These are phyloP conservation scores for Luperina testacea DNA, from an alignment of 2,888 invertebrate species.

Conservation along the genomic window DNA sequence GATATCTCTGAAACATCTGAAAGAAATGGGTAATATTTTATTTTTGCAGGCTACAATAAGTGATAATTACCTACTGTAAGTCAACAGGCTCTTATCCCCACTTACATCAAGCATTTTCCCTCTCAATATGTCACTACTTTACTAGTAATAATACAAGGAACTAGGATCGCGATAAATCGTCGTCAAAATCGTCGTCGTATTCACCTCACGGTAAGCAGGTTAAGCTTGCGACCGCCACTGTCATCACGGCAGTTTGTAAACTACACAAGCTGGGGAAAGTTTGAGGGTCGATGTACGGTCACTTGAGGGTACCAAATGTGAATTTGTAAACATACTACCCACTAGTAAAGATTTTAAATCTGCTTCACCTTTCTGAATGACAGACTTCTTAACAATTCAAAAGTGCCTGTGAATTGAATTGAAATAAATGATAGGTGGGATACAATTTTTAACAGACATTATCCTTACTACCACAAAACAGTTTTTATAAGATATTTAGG, in stretches of 20 bases:
- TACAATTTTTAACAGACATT: not conserved
- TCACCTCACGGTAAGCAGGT: conserved; percentile 48
- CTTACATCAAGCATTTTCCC: not conserved
- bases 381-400: not conserved
- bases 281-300: conserved; percentile 19
- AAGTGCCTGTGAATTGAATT: not conserved
- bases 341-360: not conserved
- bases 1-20: not conserved
- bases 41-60: not conserved
- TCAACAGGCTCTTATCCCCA: not conserved
- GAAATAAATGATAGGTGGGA: not conserved
- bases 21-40: not conserved
- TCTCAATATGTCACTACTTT: not conserved
- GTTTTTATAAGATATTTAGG: no score
- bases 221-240: conserved; percentile 45
- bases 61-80: not conserved
- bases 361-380: not conserved
- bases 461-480: no score
- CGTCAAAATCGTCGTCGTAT: conserved; percentile 14
- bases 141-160: not conserved
- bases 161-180: not conserved
- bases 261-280: conserved; percentile 46
- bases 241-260: conserved; percentile 57
- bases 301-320: conserved; percentile 4
- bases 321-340: not conserved